Evolutionary conservation across 1,140 invertebrate genomes (phyloP).

Genomic region (Globodera rostochiensis): DNA sequence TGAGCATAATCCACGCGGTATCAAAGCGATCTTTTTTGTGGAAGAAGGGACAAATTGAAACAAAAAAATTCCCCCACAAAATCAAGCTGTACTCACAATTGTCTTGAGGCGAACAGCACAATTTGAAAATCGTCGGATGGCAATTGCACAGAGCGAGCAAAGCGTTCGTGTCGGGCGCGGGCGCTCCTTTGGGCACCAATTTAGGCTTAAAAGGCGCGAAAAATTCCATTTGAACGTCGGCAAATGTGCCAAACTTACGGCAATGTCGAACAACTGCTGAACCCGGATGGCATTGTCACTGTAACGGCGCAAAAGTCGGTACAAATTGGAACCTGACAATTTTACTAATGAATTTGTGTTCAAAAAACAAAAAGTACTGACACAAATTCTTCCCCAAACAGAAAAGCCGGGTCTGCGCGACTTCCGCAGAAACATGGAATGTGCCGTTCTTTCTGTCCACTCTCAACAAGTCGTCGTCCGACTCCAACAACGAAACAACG

Average conservation of each 20-base stretch:
- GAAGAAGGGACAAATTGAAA: neutral
- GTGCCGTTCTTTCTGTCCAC: slow-evolving; percentile 4
- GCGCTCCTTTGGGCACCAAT: slow-evolving; percentile 16
- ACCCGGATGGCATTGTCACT: slow-evolving; percentile 11
- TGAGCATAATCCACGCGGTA: neutral
- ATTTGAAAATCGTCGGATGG: slow-evolving; percentile 16
- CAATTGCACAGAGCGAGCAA: slow-evolving; percentile 10
- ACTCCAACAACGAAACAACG: slow-evolving; percentile 8
- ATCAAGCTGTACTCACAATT: neutral
- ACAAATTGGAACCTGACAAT: slow-evolving; percentile 24
- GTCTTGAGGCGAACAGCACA: neutral
- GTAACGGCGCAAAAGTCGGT: slow-evolving; percentile 16
- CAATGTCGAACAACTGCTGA: slow-evolving; percentile 5
- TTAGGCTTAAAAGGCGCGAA: neutral
- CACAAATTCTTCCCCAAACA: slow-evolving; percentile 26
- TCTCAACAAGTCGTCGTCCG: slow-evolving; percentile 15
- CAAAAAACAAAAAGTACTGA: neutral
- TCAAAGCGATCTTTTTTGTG: neutral
- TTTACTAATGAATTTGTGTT: neutral
- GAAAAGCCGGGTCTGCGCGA: neutral
- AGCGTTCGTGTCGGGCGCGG: neutral
- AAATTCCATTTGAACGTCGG: neutral
- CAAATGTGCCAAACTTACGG: neutral
- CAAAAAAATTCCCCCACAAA: neutral
- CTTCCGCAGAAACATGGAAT: neutral